Base-by-base conservation (phyloP, 35 echinoderm and acorn worm species). In the Apostichopus californicus region DNA sequence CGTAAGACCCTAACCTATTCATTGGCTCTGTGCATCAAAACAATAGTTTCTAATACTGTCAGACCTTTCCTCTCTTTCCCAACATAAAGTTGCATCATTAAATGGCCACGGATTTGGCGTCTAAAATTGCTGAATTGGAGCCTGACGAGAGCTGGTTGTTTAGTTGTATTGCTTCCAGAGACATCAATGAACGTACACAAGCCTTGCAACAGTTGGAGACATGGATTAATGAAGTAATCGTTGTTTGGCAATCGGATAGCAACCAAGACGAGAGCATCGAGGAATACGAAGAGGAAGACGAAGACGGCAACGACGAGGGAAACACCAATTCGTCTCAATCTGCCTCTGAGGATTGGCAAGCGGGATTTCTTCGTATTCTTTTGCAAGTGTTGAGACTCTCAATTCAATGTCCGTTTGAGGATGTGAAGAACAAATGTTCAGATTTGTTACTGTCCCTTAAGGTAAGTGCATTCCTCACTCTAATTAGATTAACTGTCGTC, bases 71-170 rank as follows among this genome's bases (percentile, higher is more conserved):
- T n/a, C 80, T n/a, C 80, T n/a, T 17, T 82, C 18, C 80, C 15
- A 6, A 1, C 5, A 82, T 55, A 82, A 82, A 91, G 89, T 91
- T 77, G 34, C 75, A 77, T 91, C 89, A 68, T 91, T 91, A 91
- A 91, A 91, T 91, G 89, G 89, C 89, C 89, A 91, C 89, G 89
- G 77, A 91, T 57, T 91, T 77, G 71, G 89, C 89, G 77, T 53
- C 71, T 55, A 91, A 91, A 77, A 12, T 79, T 77, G 73, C 55
- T 22, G 89, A 91, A 78, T 79, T 91, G 89, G 89, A 79, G 89
- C 89, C 71, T 54, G 89, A 91, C 53, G 89, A 9, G 55, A 91
- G 89, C 68, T 91, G 89, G 89, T 91, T 91, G 89, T 91, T 91
- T 91, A 73, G 55, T 91, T 91, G 89, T 91, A 91, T 91, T 78